Evolutionary conservation across 35 echinoderm and acorn worm species (phyloP).

Genomic region (Heliocidaris erythrogramma): DNA sequence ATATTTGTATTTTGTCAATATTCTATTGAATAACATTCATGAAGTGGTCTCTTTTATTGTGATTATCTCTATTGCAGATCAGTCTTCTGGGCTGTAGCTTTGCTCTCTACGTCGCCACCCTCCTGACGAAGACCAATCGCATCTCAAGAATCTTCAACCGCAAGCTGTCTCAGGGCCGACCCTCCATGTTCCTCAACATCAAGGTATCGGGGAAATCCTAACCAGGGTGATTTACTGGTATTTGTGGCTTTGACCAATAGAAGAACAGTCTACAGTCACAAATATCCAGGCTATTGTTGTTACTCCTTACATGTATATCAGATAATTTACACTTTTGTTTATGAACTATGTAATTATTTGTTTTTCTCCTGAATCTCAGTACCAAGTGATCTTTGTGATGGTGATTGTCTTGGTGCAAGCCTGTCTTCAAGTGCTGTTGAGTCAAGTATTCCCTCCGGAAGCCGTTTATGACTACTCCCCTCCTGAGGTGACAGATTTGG

Average conservation of each 20-base stretch:
- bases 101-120: constrained; percentile 68
- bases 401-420: constrained; percentile 71
- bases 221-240: too few species aligned
- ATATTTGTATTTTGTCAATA: too few species aligned
- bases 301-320: too few species aligned
- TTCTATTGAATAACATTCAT: too few species aligned
- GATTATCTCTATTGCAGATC: not conserved
- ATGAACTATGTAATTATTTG: not conserved
- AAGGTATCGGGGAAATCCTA: constrained; percentile 54
- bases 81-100: constrained; percentile 73
- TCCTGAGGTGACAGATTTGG: constrained; percentile 42
- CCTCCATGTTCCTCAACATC: constrained; percentile 84
- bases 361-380: constrained; percentile 55
- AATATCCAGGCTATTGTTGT: too few species aligned
- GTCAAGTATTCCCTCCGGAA: constrained; percentile 55
- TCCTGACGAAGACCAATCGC: constrained; percentile 92
- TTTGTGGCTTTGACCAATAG: too few species aligned
- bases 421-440: constrained; percentile 57
- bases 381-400: constrained; percentile 83
- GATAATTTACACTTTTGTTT: too few species aligned
- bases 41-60: too few species aligned
- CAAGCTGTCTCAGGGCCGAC: constrained; percentile 84
- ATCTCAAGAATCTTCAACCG: constrained; percentile 98
- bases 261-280: too few species aligned
- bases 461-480: constrained; percentile 41